phyloP scores from a whole-genome alignment of 2,797 vertebrate genomes.

The Gymnocypris eckloni region DNA sequence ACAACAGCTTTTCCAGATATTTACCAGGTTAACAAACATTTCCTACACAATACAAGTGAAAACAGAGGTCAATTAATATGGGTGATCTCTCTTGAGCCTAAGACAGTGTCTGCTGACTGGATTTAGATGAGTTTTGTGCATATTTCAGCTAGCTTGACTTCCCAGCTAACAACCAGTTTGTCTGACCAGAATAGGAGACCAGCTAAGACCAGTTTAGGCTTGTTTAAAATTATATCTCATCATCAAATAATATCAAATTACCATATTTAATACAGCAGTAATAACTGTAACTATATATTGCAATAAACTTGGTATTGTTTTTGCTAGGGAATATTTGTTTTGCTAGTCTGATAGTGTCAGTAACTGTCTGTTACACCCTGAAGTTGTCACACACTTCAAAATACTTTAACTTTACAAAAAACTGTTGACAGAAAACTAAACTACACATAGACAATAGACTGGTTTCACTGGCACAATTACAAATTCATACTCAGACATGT shows the following conservation, averaged over 20 bases:
- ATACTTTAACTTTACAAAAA: no score
- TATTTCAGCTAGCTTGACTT: background rate
- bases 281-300: background rate
- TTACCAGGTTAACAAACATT: background rate
- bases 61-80: background rate
- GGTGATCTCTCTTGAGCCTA: background rate
- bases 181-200: background rate
- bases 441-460: background rate
- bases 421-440: background rate
- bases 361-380: background rate
- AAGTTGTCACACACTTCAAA: background rate
- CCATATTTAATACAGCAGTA: background rate
- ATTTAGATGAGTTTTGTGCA: background rate
- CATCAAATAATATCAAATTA: background rate
- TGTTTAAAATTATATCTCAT: background rate
- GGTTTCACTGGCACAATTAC: background rate
- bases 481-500: background rate
- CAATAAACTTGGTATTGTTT: background rate
- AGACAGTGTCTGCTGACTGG: background rate
- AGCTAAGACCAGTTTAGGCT: background rate
- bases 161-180: slow-evolving; percentile 1
- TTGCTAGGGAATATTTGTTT: background rate
- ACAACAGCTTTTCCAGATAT: background rate
- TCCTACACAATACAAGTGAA: background rate
- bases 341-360: background rate